Evolutionary conservation across 1,140 invertebrate genomes (phyloP).

Genomic region (Drosophila navojoa): DNA sequence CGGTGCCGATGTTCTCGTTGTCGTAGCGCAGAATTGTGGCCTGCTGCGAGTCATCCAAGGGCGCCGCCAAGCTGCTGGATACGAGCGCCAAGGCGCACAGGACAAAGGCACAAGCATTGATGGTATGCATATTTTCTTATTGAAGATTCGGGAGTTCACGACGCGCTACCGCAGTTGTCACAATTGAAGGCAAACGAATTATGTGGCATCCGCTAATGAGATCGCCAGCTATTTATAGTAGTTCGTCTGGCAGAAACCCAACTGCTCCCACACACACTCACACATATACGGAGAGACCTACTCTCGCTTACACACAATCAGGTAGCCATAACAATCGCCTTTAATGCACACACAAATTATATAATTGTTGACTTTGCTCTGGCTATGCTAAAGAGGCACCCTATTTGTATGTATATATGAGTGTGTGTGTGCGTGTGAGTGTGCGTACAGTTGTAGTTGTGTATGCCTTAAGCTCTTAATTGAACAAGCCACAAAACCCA

Average conservation of each 20-base stretch:
- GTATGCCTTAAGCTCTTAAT: constrained; percentile 67
- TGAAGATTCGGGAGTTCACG: constrained; percentile 2
- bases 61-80: constrained; percentile 47
- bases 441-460: not conserved
- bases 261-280: constrained; percentile 3
- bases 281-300: not conserved
- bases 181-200: constrained; percentile 65
- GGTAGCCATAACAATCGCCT: constrained; percentile 56
- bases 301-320: constrained; percentile 18
- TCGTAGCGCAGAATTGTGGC: constrained; percentile 84
- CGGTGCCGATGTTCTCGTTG: constrained; percentile 84
- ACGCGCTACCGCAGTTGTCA: constrained; percentile 58
- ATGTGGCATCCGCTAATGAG: constrained; percentile 61
- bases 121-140: constrained; percentile 54
- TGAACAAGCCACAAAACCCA: constrained; percentile 69
- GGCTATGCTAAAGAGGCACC: not conserved
- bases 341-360: constrained; percentile 59
- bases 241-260: constrained; percentile 20
- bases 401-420: not conserved
- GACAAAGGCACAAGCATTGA: constrained; percentile 53
- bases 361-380: constrained; percentile 59
- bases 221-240: constrained; percentile 65
- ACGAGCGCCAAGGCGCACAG: constrained; percentile 51
- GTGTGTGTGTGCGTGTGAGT: constrained; percentile 15
- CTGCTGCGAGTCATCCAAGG: constrained; percentile 68